Base-by-base conservation (phyloP, 1,140 invertebrate genomes). In the Drosophila lacertosa region DNA sequence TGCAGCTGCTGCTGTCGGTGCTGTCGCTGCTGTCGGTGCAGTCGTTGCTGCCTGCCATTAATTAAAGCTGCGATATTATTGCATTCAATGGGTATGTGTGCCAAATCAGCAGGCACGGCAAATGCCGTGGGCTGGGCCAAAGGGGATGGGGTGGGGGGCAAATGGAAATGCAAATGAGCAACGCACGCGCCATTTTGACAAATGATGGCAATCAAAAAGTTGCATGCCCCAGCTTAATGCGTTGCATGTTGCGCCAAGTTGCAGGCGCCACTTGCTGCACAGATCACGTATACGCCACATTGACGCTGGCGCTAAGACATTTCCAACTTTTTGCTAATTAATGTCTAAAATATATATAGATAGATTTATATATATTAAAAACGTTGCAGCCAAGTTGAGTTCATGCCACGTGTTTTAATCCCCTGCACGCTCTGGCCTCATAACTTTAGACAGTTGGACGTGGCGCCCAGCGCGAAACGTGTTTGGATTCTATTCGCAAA, bases 391-490 rank as follows among this genome's bases (percentile, higher is more conserved):
- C 29, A 51, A 48, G 35, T 54, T 60, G 47, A 48, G 35, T 54
- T 60, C 11, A n/a, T 58, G 50, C 59, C 68, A 69, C 77, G 82
- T 77, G 64, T 40, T 54, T 88, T 88, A 89, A 89, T 81, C 82
- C 77, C 63, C 37, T 42, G 59, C 67, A 79, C 75, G 76, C 37
- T 37, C 20, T 42, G 63, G 39, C 62, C 62, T 39, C 83, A 89
- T 72, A 86, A 86, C 78, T 86, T 86, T 78, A 10, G 48, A 68
- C 57, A 67, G 45, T 67, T 45, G 20, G 24, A 10, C 45, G 7
- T 32, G 24, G 45, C 16, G 18, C 11, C 24, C 9, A 18, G 47
- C 24, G 11, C 4, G 2, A 40, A 55, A 86, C 82, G 82, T 86
- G 82, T 82, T 55, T 60, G 58, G 66, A 71, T 70, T 86, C 42